Evolutionary conservation across 2,113 vertebrate genomes (phyloP).

Genomic region (Mionectes macconnelli): DNA sequence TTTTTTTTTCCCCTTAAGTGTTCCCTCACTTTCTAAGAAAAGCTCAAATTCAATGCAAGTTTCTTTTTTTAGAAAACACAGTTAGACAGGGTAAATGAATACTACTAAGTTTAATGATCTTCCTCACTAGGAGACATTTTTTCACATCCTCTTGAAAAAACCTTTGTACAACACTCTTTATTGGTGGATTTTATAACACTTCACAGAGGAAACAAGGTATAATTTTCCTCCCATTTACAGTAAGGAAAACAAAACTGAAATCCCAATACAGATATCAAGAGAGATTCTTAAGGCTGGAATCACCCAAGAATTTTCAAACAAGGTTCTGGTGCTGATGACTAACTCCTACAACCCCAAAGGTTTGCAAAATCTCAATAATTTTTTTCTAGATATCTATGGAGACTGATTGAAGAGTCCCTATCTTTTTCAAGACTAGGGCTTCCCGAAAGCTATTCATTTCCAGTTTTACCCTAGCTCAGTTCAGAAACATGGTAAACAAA

Average conservation of each 20-base stretch:
- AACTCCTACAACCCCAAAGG: neutral
- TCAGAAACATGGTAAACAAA: neutral
- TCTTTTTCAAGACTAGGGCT: neutral
- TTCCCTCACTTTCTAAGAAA: neutral
- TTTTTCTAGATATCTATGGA: neutral
- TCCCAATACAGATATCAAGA: neutral
- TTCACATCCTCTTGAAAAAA: neutral
- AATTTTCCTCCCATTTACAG: neutral
- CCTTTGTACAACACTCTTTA: neutral
- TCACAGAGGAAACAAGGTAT: neutral
- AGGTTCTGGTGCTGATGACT: neutral
- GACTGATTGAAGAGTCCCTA: neutral
- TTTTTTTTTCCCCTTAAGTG: neutral
- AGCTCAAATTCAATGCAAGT: neutral
- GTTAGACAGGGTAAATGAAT: neutral
- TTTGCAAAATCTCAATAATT: neutral
- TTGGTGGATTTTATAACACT: neutral
- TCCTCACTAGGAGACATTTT: neutral
- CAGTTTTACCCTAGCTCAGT: neutral
- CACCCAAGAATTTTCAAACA: neutral
- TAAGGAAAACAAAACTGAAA: neutral
- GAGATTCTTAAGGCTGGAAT: neutral
- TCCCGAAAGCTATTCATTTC: neutral
- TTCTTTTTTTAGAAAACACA: neutral
- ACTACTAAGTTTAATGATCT: neutral